These are phyloP conservation scores for Sicus ferrugineus DNA, from an alignment of 2,888 invertebrate genomes.

Conservation along the genomic window DNA sequence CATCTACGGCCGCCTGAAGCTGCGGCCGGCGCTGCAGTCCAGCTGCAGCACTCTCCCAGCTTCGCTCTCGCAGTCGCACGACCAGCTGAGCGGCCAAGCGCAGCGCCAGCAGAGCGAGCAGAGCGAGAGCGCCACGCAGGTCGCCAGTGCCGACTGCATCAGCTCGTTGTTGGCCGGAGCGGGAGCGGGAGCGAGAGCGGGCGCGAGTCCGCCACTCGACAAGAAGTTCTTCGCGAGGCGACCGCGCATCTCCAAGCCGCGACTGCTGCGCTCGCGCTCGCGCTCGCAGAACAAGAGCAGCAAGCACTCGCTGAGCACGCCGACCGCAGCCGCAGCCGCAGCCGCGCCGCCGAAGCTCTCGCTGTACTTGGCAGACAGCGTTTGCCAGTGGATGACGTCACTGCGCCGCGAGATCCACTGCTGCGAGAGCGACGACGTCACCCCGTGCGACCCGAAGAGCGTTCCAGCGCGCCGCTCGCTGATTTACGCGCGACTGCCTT, in stretches of 20 bases:
- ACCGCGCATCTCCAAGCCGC: slow-evolving; percentile 47
- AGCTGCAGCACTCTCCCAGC: slow-evolving; percentile 4
- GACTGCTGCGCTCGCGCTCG: slow-evolving; percentile 39
- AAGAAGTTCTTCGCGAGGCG: slow-evolving; percentile 14
- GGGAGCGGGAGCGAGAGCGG: neutral
- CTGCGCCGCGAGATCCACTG: slow-evolving; percentile 57
- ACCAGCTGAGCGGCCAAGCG: neutral
- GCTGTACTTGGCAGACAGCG: slow-evolving; percentile 54
- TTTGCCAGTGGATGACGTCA: slow-evolving; percentile 61
- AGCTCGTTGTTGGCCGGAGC: neutral
- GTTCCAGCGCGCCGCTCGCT: slow-evolving; percentile 53
- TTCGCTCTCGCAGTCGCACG: slow-evolving; percentile 27
- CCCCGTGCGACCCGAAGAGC: slow-evolving; percentile 57
- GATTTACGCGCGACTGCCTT: slow-evolving; percentile 22
- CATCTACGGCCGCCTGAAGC: slow-evolving; percentile 56
- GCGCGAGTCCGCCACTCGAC: neutral
- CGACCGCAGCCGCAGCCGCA: neutral
- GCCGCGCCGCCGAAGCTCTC: slow-evolving; percentile 23
- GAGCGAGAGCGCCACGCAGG: too few species aligned
- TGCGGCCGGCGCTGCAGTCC: slow-evolving; percentile 32
- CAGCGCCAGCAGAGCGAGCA: neutral
- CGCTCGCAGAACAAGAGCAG: slow-evolving; percentile 1
- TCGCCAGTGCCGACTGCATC: slow-evolving; percentile 37
- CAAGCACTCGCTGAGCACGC: neutral
- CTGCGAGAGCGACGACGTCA: slow-evolving; percentile 50